Conservation (phyloP, 2,888 invertebrate genomes). For the Priocnemis perturbator region DNA sequence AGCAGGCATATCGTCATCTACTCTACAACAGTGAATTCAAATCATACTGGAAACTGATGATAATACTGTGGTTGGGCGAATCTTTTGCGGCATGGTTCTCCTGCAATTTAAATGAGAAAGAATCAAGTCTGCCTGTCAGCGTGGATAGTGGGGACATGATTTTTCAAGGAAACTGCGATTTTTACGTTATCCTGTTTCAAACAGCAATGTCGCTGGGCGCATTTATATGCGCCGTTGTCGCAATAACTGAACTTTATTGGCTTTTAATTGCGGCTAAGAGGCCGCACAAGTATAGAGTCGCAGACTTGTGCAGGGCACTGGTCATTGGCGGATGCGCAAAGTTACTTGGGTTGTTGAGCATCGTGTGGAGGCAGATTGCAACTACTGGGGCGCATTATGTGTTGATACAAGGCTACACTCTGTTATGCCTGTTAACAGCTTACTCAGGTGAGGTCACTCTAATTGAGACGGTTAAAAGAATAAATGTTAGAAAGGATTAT, state of each 20-base stretch:
- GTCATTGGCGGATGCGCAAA: conserved; percentile 71
- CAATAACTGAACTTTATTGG: conserved; percentile 67
- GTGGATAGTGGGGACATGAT: conserved; percentile 36
- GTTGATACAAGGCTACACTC: conserved; percentile 81
- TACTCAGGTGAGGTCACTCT: conserved; percentile 78
- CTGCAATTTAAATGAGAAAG: conserved; percentile 33
- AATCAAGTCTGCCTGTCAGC: conserved; percentile 4
- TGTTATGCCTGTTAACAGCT: conserved; percentile 80
- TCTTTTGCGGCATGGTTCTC: conserved; percentile 84
- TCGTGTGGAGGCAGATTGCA: conserved; percentile 68
- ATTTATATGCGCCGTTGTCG: conserved; percentile 59
- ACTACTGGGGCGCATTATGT: conserved; percentile 62
- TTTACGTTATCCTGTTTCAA: conserved; percentile 66
- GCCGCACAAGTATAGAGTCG: conserved; percentile 59
- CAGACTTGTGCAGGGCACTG: conserved; percentile 62
- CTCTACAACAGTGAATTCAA: conserved; percentile 88
- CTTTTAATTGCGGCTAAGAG: conserved; percentile 40
- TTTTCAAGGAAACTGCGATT: conserved; percentile 65
- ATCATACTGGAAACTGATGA: conserved; percentile 86
- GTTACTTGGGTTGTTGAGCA: conserved; percentile 67
- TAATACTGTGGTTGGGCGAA: conserved; percentile 87
- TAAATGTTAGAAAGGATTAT: too few species aligned
- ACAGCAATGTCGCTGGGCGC: conserved; percentile 63
- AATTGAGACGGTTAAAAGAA: neutral
- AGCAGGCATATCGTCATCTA: conserved; percentile 89